Evolutionary conservation across 2,797 vertebrate species (phyloP).

Genomic region (Poliocrania exsul): DNA sequence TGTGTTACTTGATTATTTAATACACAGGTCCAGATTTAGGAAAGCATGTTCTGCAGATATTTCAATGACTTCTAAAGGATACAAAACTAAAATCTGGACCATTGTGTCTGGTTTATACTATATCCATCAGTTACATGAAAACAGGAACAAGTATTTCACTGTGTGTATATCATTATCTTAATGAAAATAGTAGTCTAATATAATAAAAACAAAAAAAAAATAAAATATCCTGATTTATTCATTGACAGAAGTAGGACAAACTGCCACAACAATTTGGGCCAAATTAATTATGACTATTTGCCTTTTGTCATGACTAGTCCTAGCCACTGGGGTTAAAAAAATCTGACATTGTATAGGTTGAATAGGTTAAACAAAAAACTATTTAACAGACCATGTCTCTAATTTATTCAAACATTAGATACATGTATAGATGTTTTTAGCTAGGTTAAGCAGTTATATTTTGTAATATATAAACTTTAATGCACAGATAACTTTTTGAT

Average conservation of each 20-base stretch:
- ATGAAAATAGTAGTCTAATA: background rate
- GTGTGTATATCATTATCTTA: background rate
- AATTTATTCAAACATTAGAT: background rate
- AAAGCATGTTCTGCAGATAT: background rate
- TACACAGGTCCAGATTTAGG: background rate
- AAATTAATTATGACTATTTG: background rate
- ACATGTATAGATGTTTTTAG: background rate
- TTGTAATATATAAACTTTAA: background rate
- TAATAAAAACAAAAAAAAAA: background rate
- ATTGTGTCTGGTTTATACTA: background rate
- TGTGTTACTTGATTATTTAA: background rate
- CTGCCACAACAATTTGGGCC: background rate
- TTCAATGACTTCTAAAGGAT: background rate
- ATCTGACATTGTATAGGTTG: background rate
- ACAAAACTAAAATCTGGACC: background rate
- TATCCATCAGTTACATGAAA: accelerated
- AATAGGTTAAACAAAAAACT: background rate
- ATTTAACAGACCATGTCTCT: background rate
- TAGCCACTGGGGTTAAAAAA: background rate
- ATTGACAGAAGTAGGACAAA: background rate
- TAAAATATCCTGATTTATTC: background rate
- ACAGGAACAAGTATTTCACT: background rate
- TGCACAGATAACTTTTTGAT: background rate
- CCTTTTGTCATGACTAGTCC: background rate
- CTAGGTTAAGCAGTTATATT: background rate